Evolutionary conservation across 2,888 invertebrate genomes (phyloP), one percentile per base, ranked within the genome.

Genomic region (Thera obeliscata): DNA sequence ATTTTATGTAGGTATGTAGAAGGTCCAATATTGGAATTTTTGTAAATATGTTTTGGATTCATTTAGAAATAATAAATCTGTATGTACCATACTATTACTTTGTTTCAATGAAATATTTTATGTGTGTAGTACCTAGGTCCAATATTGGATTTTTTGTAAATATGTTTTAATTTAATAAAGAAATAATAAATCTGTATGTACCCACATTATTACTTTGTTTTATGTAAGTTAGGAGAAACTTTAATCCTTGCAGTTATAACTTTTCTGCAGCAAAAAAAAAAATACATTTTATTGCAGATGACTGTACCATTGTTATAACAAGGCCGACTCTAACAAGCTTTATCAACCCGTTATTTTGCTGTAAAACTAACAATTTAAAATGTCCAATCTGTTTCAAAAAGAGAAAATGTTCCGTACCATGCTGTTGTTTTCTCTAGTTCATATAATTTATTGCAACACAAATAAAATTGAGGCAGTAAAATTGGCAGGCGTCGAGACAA

Each of bases 401-500:
- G 6, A 0, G 1, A 66, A 69, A 12, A 74, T 74, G 74, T 62
- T 70, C 36, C 61, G 50, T 7, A 7, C 11, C 1, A 8, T 64
- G 49, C 12, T 72, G 43, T 48, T 66, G 33, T 3, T 72, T 36
- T 38, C 43, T 12, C 36, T 71, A n/a, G 22, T 49, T 12, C 22
- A 54, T n/a, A 50, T 64, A 7, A 50, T 67, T 60, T 50, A n/a
- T 52, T 46, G 59, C 7, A 55, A 33, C 0, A 46, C 52, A 22
- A 33, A 50, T 12, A 71, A 12, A 2, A 64, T 70, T 9, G 62
- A 63, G 3, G 68, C 74, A 2, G 63, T 72, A 7, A 78, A 82
- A 3, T 83, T 89, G 81, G 67, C 89, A 22, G 91, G 90, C 2
- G 74, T 91, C 0, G 86, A 92, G 2, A 79, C 89, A 0, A 63